phyloP scores from a whole-genome alignment of 1,140 invertebrate genomes.

The roundworm (Caenorhabditis elegans) region WBcel235 BX284603.4:4623501-4624000 shows the following conservation, averaged over 20 bases:
- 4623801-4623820: slow-evolving; percentile 40
- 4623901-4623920: slow-evolving; percentile 3
- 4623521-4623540: no score
- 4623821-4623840: slow-evolving; percentile 35
- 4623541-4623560: no score
- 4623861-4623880: slow-evolving; percentile 40
- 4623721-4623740: slow-evolving; percentile 39
- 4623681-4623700: slow-evolving; percentile 30
- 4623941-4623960: no score
- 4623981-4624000: no score
- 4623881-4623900: slow-evolving; percentile 24
- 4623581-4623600: no score
- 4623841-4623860: slow-evolving; percentile 39
- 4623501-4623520: no score
- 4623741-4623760: slow-evolving; percentile 7
- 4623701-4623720: slow-evolving; percentile 40
- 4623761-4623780: slow-evolving; percentile 32
- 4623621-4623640: background rate
- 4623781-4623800: slow-evolving; percentile 43
- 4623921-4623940: no score
- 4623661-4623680: slow-evolving; percentile 38
- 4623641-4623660: slow-evolving; percentile 35
- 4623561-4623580: no score
- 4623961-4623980: no score
- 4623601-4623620: no score